phyloP scores from a whole-genome alignment of 1,140 invertebrate genomes.

The Drosophila nikananu region DNA sequence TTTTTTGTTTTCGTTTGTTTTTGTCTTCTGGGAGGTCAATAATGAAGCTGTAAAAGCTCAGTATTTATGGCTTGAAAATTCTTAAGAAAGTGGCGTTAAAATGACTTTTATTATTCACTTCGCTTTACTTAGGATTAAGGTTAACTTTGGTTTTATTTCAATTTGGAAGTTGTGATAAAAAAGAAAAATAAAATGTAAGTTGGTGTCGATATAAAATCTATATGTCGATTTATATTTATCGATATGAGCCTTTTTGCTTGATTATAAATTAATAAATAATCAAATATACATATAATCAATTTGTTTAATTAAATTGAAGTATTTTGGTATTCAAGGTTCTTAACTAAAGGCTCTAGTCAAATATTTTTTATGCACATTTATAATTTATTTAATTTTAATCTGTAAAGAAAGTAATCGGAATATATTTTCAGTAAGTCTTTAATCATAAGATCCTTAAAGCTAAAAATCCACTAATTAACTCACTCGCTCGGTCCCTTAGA shows the following conservation, averaged over 20 bases:
- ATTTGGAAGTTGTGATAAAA: background rate
- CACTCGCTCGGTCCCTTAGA: background rate
- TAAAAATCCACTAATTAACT: constrained; percentile 20
- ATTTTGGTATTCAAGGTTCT: background rate
- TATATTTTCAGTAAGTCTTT: background rate
- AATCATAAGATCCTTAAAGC: background rate
- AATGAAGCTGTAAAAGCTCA: constrained; percentile 68
- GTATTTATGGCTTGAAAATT: constrained; percentile 65
- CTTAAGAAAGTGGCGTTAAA: constrained; percentile 59
- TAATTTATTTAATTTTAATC: background rate
- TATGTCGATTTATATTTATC: too few relatives aligned
- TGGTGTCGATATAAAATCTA: background rate
- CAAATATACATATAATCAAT: background rate
- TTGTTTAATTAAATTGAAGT: too few relatives aligned
- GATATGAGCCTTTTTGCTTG: background rate
- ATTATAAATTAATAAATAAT: background rate
- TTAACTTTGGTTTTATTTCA: constrained; percentile 2
- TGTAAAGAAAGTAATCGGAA: background rate
- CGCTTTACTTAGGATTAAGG: constrained; percentile 15
- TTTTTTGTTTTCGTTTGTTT: constrained; percentile 2
- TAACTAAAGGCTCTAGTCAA: background rate
- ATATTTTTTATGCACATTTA: background rate
- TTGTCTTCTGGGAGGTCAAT: constrained; percentile 45
- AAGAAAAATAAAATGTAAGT: background rate
- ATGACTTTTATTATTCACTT: constrained; percentile 19